Conservation (phyloP, 2,888 invertebrate genomes). For the Drosophila mettleri region DNA sequence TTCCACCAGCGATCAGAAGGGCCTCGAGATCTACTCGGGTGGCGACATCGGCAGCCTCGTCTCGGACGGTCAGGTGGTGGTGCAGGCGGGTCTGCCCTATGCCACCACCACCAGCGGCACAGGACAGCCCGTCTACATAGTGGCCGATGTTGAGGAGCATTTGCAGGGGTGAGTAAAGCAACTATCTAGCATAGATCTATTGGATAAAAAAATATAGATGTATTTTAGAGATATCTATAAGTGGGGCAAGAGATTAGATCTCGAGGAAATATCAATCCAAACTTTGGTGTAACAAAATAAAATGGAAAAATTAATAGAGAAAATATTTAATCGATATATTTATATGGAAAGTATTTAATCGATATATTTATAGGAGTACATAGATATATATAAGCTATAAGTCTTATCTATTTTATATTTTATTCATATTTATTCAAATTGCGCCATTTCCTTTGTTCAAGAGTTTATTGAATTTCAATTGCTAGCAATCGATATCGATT, state of each 20-base stretch:
- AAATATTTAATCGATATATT: too few species aligned
- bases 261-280: too few species aligned
- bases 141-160: slow-evolving; percentile 84
- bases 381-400: too few species aligned
- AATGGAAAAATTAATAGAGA: too few species aligned
- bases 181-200: background rate
- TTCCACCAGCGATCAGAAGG: slow-evolving; percentile 91
- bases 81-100: slow-evolving; percentile 85
- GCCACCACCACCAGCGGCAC: slow-evolving; percentile 81
- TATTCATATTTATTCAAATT: too few species aligned
- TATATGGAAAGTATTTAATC: too few species aligned
- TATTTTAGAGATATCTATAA: background rate
- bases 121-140: slow-evolving; percentile 85
- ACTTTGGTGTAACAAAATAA: too few species aligned
- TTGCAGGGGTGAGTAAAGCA: slow-evolving; percentile 82
- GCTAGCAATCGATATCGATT: background rate
- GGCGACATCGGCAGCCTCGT: slow-evolving; percentile 84
- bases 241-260: too few species aligned
- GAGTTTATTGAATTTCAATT: background rate
- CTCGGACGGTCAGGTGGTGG: slow-evolving; percentile 85
- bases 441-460: too few species aligned
- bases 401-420: too few species aligned
- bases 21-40: slow-evolving; percentile 88
- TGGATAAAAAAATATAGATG: too few species aligned
- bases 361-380: too few species aligned